phyloP scores from a whole-genome alignment of 2,797 vertebrate species.

The Poliocrania exsul region DNA sequence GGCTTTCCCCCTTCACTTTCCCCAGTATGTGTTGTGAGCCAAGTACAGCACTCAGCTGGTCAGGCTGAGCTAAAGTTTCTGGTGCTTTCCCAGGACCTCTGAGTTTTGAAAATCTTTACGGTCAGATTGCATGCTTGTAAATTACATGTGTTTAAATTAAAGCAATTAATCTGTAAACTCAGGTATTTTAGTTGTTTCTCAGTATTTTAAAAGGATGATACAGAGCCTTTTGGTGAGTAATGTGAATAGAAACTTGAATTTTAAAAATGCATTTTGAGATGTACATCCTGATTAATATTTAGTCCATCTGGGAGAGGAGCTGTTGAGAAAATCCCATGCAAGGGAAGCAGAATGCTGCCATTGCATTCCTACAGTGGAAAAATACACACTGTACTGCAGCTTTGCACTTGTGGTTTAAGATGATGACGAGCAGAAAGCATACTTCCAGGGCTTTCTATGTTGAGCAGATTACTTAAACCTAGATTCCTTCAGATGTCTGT shows the following conservation, averaged over 20 bases:
- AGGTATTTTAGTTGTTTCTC: background rate
- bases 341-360: background rate
- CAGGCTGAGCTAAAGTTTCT: background rate
- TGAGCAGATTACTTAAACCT: constrained; percentile 19
- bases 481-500: constrained; percentile 20
- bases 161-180: background rate
- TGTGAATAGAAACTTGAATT: background rate
- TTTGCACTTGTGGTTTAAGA: background rate
- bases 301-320: background rate
- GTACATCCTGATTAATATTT: background rate
- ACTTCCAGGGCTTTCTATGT: background rate
- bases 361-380: background rate
- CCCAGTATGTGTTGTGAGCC: background rate
- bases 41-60: background rate
- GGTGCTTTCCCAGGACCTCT: background rate
- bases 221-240: background rate
- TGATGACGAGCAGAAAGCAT: background rate
- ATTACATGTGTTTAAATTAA: background rate
- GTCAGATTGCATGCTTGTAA: background rate
- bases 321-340: background rate
- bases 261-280: background rate
- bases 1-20: background rate
- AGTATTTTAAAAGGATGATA: background rate
- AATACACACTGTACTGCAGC: background rate
- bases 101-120: background rate